These are phyloP conservation scores for Lepilemur ruficaudatus DNA, from an alignment of 2,797 vertebrate species.

Conservation along the genomic window DNA sequence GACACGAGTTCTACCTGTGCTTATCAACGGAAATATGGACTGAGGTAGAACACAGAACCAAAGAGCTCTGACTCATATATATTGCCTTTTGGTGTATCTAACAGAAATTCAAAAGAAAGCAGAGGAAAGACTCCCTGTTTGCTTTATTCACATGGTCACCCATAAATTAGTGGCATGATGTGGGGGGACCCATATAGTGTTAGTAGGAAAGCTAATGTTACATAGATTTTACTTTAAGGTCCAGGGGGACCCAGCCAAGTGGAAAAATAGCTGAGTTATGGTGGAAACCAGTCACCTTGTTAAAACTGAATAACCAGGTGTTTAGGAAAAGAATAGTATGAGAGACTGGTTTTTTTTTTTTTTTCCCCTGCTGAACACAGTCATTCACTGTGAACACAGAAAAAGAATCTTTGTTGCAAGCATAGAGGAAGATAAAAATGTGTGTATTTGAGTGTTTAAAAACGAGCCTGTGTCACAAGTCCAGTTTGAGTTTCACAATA, in stretches of 20 bases:
- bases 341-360: constrained; percentile 60
- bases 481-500: not conserved
- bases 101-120: not conserved
- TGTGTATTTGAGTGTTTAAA: constrained; percentile 4
- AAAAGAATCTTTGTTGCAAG: constrained; percentile 54
- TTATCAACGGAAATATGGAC: not conserved
- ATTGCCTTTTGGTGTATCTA: not conserved
- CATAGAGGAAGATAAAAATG: constrained; percentile 41
- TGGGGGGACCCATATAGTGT: not conserved
- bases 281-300: constrained; percentile 76
- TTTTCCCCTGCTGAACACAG: constrained; percentile 31
- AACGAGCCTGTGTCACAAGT: not conserved
- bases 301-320: constrained; percentile 66
- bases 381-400: constrained; percentile 14
- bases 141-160: not conserved
- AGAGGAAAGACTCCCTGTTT: not conserved
- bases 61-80: not conserved
- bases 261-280: constrained; percentile 76
- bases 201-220: constrained; percentile 38
- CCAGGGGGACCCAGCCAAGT: constrained; percentile 23
- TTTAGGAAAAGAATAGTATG: constrained; percentile 79
- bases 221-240: constrained; percentile 55
- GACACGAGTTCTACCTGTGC: not conserved
- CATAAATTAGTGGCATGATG: not conserved
- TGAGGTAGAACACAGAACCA: not conserved